Conservation (phyloP, 2,113 vertebrate genomes). For the Leptobrachium leishanense region DNA sequence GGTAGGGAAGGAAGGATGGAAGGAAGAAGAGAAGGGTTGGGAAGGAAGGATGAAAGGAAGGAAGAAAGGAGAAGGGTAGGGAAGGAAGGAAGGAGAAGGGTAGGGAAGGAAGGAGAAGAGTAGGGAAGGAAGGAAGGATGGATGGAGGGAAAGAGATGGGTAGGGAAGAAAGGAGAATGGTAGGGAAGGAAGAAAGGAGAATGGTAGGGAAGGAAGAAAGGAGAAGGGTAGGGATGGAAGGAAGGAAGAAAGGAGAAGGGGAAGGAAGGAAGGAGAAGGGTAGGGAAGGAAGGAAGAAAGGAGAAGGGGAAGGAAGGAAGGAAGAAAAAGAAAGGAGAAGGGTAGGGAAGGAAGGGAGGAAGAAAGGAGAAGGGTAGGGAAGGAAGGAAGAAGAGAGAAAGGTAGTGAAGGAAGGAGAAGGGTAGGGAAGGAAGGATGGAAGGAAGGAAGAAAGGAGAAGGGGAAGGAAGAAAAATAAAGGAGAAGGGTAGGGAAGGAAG, state of each 20-base stretch:
- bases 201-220: not conserved
- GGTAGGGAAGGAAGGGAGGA: constrained; percentile 38
- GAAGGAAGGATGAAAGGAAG: too few species aligned
- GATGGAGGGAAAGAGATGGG: not conserved
- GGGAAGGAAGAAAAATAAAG: too few species aligned
- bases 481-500: too few species aligned
- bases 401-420: too few species aligned
- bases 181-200: not conserved
- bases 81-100: constrained; percentile 44
- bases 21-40: too few species aligned
- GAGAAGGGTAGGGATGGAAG: too few species aligned
- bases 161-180: constrained; percentile 35
- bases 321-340: constrained; percentile 53
- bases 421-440: not conserved
- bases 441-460: constrained; percentile 1
- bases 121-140: constrained; percentile 53
- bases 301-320: constrained; percentile 56
- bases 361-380: constrained; percentile 6
- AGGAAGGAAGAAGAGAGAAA: not conserved
- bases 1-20: too few species aligned
- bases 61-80: too few species aligned
- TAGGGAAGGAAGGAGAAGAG: not conserved
- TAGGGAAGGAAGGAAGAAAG: not conserved
- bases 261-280: not conserved
- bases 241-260: too few species aligned